Percentiles rank a stretch among this genome's conserved stretches.
These are phyloP conservation scores for Porites evermanni DNA, from an alignment of 92 coral and sea anemone genomes.

Conservation along the genomic window DNA sequence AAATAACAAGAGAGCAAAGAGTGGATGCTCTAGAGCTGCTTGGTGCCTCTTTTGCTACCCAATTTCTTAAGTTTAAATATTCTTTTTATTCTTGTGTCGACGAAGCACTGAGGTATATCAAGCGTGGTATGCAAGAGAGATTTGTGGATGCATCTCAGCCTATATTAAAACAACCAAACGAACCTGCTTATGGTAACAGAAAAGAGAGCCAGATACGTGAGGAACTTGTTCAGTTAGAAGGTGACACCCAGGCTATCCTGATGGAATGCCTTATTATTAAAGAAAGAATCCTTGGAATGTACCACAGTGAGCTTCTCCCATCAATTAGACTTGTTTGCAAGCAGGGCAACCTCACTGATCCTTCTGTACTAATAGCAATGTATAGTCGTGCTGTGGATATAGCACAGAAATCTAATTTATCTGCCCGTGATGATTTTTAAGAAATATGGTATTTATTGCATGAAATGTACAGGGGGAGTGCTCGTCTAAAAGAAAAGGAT, in stretches of 20 bases:
- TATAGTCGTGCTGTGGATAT: constrained; percentile 80
- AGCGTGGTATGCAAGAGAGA: constrained; percentile 61
- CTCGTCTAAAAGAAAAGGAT: constrained; percentile 46
- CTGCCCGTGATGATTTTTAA: constrained; percentile 59
- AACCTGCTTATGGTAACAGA: constrained; percentile 51
- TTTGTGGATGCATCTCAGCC: constrained; percentile 22
- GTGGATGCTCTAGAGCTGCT: not conserved
- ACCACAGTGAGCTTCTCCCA: constrained; percentile 50
- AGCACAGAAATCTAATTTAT: constrained; percentile 59
- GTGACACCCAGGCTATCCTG: constrained; percentile 57
- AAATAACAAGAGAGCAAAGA: not conserved
- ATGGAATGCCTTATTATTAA: constrained; percentile 68
- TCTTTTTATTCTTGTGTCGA: no score
- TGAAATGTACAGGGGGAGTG: constrained; percentile 69
- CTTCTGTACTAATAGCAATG: constrained; percentile 57
- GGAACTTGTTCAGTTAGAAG: constrained; percentile 48
- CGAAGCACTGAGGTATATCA: constrained; percentile 16
- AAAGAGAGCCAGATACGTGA: constrained; percentile 62
- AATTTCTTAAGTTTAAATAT: no score
- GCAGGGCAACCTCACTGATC: constrained; percentile 53
- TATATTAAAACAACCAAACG: constrained; percentile 30
- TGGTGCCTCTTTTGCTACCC: no score
- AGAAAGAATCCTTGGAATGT: constrained; percentile 70
- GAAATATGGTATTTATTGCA: constrained; percentile 67
- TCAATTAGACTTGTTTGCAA: constrained; percentile 70